Conservation (phyloP, 1,140 invertebrate species). For the Ephestia elutella region DNA sequence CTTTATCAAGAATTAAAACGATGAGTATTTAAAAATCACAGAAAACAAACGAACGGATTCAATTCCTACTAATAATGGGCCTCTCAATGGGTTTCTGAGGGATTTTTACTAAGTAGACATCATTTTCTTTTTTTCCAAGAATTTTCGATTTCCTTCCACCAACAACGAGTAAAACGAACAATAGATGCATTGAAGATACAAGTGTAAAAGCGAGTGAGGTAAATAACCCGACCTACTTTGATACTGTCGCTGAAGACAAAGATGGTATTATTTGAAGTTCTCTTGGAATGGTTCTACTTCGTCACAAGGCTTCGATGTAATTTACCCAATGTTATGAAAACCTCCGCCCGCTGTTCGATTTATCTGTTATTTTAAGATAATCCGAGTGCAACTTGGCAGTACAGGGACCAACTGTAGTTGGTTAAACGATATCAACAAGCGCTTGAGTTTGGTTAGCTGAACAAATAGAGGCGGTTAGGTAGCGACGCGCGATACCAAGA, state of each 20-base stretch:
- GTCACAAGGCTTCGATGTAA: slow-evolving; percentile 51
- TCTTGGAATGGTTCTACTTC: slow-evolving; percentile 39
- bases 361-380: background rate
- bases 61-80: too few relatives aligned
- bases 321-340: slow-evolving; percentile 32
- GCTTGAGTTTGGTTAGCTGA: slow-evolving; percentile 62
- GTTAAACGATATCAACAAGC: slow-evolving; percentile 42
- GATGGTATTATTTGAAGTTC: slow-evolving; percentile 43
- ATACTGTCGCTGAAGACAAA: slow-evolving; percentile 31
- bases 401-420: slow-evolving; percentile 23
- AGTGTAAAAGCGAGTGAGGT: slow-evolving; percentile 28
- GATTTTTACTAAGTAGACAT: background rate
- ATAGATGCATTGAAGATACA: slow-evolving; percentile 24
- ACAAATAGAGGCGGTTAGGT: slow-evolving; percentile 61
- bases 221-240: slow-evolving; percentile 44
- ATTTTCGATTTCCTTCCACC: background rate
- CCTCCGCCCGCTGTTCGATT: slow-evolving; percentile 15
- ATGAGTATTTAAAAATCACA: too few relatives aligned
- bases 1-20: too few relatives aligned
- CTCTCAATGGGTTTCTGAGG: too few relatives aligned
- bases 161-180: slow-evolving; percentile 10
- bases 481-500: slow-evolving; percentile 57
- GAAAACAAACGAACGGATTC: too few relatives aligned
- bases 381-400: slow-evolving; percentile 17
- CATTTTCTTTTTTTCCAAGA: background rate